Evolutionary conservation across 2,113 vertebrate genomes (phyloP).

Genomic region (Acrocephalus kingi): DNA sequence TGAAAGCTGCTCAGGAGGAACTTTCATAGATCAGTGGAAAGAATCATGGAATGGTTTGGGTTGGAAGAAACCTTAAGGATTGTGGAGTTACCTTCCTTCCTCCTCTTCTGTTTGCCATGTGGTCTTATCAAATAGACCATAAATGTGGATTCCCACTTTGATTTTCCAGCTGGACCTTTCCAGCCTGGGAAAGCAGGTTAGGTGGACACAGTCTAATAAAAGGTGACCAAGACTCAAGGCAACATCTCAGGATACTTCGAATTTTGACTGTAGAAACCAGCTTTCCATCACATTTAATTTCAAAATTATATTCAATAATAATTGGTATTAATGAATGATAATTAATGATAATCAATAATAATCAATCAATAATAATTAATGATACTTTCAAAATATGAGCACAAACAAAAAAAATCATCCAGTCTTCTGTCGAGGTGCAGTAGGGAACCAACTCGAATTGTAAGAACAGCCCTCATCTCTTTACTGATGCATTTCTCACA

Average conservation of each 20-base stretch:
- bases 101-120: not conserved
- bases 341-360: no score
- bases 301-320: not conserved
- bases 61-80: not conserved
- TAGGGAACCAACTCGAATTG: not conserved
- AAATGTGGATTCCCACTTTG: not conserved
- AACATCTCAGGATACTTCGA: not conserved
- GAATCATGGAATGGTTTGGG: not conserved
- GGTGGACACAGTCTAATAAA: not conserved
- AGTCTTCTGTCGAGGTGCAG: not conserved
- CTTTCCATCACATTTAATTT: not conserved
- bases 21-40: accelerated
- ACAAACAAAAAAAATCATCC: not conserved
- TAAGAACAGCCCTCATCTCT: not conserved
- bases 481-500: not conserved
- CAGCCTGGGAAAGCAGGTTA: not conserved
- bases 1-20: not conserved
- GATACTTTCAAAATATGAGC: not conserved
- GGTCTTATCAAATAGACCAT: not conserved
- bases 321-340: no score
- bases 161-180: not conserved
- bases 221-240: not conserved
- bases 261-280: not conserved
- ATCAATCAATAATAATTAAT: no score
- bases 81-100: not conserved